Evolutionary conservation across 2,113 vertebrate species (phyloP).

Genomic region (Isichthys henryi): DNA sequence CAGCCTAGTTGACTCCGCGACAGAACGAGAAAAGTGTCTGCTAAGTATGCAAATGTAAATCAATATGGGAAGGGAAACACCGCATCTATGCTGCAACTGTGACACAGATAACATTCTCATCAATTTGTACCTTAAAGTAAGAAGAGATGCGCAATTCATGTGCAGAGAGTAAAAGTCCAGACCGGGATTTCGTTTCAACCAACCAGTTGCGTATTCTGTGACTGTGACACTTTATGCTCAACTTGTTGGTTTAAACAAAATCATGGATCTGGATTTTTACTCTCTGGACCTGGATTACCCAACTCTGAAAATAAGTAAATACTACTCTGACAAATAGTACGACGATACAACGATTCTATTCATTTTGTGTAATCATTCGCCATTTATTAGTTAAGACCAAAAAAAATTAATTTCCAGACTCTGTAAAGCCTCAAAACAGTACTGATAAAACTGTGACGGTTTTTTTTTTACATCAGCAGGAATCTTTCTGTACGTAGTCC

Average conservation of each 20-base stretch:
- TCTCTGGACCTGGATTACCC: no score
- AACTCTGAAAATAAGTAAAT: neutral
- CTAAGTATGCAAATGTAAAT: neutral
- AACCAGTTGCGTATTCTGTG: no score
- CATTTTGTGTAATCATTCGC: neutral
- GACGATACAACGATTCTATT: neutral
- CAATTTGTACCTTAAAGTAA: neutral
- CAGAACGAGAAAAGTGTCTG: neutral
- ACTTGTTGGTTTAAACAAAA: no score
- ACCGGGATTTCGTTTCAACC: no score
- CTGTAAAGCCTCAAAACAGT: neutral
- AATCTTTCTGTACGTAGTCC: neutral
- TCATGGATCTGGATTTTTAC: no score
- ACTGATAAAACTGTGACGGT: neutral
- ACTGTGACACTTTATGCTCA: no score
- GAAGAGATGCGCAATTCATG: neutral
- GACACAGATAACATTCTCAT: neutral
- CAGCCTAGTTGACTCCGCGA: neutral
- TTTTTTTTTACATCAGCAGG: neutral
- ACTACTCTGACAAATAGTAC: neutral
- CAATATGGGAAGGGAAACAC: neutral
- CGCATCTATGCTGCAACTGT: neutral
- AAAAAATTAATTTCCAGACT: neutral
- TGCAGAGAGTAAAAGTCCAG: no score
- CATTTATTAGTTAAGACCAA: neutral